Base-by-base conservation (phyloP, 2,797 vertebrate species). In the Sitta carolinensis region DNA sequence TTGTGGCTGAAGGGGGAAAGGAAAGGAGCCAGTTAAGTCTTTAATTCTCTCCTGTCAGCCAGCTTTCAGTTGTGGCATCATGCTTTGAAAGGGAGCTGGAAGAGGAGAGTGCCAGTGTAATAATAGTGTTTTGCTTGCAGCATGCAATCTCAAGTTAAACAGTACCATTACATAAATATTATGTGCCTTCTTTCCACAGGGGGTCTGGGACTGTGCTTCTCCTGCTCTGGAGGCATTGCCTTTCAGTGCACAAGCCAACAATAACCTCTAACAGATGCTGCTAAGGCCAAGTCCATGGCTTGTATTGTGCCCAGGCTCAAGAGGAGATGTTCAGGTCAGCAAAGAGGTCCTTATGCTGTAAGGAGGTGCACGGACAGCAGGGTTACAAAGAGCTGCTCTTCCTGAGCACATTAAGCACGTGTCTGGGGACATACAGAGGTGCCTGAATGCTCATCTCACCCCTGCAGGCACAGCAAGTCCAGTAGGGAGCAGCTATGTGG, bases 41-140 rank as follows among this genome's bases (percentile, higher is more conserved):
- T 91, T 11, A 64, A 27, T 90, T 87, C 38, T 58, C 23, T 88
- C 38, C 61, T 85, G 51, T 83, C 84, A 88, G 90, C 64, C 81
- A 62, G 40, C 78, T 95, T 94, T 66, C 50, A 36, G n/a, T 30
- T 91, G 76, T 0, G 0, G 69, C 79, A 36, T 48, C 0, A 0
- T 72, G 75, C 68, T 92, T 91, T 89, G 89, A 74, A 89, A 64
- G 61, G 59, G 50, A 75, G 40, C 62, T 80, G 59, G 69, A 90
- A 75, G 76, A 88, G 62, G 40, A 38, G 50, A 59, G 51, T 61
- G 51, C 34, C 52, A 61, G 52, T 20, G 25, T 47, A 69, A 68
- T 90, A 57, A 61, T 55, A 32, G 29, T 27, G 57, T 75, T 92
- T 86, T 59, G 62, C 89, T 90, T 89, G 62, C 70, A 84, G 81